phyloP scores from a whole-genome alignment of 2,888 invertebrate species.

The Polydrusus cervinus region DNA sequence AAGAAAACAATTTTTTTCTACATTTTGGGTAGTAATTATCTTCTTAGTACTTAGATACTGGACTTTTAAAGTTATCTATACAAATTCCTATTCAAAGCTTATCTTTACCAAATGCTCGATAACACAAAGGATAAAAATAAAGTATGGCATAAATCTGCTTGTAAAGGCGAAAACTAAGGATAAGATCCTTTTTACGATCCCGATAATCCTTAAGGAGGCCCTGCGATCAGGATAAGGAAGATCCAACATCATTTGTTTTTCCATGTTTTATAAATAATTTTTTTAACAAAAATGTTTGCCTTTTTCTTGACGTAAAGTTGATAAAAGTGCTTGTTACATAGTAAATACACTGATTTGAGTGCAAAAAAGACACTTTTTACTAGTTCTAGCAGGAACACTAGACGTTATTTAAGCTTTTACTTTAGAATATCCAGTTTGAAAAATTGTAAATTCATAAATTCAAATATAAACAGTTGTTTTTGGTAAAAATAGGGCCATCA shows the following conservation, averaged over 20 bases:
- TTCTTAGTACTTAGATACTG: no score
- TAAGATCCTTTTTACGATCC: slow-evolving; percentile 12
- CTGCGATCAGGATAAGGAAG: slow-evolving; percentile 10
- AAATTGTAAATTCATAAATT: no score
- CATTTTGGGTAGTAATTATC: no score
- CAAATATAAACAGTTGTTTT: no score
- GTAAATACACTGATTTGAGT: no score
- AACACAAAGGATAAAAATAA: slow-evolving; percentile 13
- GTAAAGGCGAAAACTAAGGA: slow-evolving; percentile 19
- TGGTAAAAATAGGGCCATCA: no score
- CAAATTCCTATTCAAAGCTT: not conserved
- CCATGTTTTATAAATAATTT: not conserved
- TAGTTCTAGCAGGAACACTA: no score
- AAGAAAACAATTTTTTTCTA: no score
- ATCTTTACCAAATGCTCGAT: not conserved
- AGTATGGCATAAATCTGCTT: slow-evolving; percentile 7
- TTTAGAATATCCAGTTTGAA: no score
- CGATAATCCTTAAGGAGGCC: slow-evolving; percentile 15
- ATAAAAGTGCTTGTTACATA: not conserved
- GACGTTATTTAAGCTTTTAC: no score
- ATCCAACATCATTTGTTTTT: slow-evolving; percentile 2
- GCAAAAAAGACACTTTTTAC: no score
- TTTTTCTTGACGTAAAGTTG: not conserved
- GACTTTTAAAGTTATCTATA: no score
- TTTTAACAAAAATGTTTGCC: not conserved